These are phyloP conservation scores for Hystrix brachyura DNA, from an alignment of 2,113 vertebrate species.

Conservation along the genomic window DNA sequence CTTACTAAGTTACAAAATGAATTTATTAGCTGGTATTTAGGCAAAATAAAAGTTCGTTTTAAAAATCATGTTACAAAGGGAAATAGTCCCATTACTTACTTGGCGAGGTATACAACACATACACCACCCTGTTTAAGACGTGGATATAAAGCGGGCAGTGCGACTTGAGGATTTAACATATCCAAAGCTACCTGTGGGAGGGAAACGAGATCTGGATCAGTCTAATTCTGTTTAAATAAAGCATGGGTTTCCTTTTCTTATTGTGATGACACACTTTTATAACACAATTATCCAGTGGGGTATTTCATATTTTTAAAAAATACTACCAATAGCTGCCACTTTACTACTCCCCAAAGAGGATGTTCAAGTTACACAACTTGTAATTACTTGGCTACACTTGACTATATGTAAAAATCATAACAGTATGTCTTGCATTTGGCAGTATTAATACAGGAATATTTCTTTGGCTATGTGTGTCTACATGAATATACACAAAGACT, in stretches of 20 bases:
- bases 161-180: conserved; percentile 92
- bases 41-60: not conserved
- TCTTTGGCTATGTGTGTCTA: not conserved
- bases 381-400: not conserved
- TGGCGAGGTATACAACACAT: conserved; percentile 94
- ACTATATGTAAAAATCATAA: conserved; percentile 57
- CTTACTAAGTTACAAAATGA: conserved; percentile 51
- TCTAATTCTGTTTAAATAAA: conserved; percentile 52
- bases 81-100: conserved; percentile 89
- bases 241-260: not conserved
- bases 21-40: not conserved
- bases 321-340: not conserved
- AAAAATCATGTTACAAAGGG: conserved; percentile 65
- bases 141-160: conserved; percentile 88
- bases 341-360: not conserved
- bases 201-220: not conserved
- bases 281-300: conserved; percentile 48
- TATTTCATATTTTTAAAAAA: conserved; percentile 16
- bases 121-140: conserved; percentile 92
- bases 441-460: conserved; percentile 46
- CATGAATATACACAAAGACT: conserved; percentile 9
- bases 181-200: conserved; percentile 91
- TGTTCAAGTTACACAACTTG: conserved; percentile 50
- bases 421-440: not conserved
- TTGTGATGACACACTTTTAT: not conserved